Conservation (phyloP, 2,797 vertebrate species). For the Macropus fuliginosus region DNA sequence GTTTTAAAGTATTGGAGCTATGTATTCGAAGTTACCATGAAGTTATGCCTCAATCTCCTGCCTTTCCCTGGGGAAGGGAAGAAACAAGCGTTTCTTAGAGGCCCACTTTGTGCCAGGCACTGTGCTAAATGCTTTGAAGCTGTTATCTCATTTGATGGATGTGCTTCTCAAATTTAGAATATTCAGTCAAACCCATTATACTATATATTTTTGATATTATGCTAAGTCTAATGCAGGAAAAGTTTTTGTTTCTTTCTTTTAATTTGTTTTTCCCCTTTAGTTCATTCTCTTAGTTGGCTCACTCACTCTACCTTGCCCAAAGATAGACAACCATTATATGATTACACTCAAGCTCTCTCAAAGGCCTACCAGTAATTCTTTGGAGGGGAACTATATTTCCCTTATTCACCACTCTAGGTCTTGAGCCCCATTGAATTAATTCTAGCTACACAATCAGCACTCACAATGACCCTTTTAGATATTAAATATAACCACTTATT, state of each 20-base stretch:
- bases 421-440: no score
- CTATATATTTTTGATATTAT: not conserved
- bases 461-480: no score
- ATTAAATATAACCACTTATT: no score
- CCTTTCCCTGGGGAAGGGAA: not conserved
- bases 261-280: not conserved
- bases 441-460: no score
- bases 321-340: no score
- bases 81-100: not conserved
- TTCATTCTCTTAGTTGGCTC: not conserved
- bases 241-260: not conserved
- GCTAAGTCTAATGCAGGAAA: not conserved
- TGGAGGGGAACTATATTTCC: no score
- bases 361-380: no score
- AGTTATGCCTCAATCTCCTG: not conserved
- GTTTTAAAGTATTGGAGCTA: not conserved
- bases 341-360: no score
- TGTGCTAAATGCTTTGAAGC: not conserved
- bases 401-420: no score
- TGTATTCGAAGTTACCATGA: not conserved
- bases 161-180: not conserved
- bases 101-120: not conserved
- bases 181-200: not conserved
- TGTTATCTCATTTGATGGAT: conserved; percentile 8
- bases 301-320: no score